These are phyloP conservation scores for Myrmecophaga tridactyla DNA, from an alignment of 2,113 vertebrate species.

Conservation along the genomic window DNA sequence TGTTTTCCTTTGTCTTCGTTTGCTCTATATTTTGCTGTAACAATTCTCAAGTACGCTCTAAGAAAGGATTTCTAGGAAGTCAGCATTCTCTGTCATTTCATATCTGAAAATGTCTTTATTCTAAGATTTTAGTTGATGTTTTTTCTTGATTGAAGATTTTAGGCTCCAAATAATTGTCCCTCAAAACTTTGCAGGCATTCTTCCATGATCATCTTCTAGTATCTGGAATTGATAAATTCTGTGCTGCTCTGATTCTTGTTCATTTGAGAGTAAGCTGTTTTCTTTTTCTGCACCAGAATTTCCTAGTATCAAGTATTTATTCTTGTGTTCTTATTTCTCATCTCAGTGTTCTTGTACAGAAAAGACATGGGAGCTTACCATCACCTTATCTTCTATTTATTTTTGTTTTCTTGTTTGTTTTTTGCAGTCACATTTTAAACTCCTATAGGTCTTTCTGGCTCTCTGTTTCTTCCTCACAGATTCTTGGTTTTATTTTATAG, in stretches of 20 bases:
- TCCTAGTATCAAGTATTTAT: too few species aligned
- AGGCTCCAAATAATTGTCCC: too few species aligned
- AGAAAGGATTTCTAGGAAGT: background rate
- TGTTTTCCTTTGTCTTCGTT: background rate
- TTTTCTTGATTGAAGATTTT: conserved; percentile 23
- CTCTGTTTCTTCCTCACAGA: background rate
- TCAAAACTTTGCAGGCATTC: background rate
- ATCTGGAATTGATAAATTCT: background rate
- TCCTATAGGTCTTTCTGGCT: background rate
- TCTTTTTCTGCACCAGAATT: background rate
- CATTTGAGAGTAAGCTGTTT: background rate
- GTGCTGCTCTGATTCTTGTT: background rate
- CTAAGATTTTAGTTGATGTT: background rate
- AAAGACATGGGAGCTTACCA: background rate
- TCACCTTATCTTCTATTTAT: background rate
- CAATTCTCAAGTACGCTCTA: background rate
- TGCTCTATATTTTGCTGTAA: too few species aligned
- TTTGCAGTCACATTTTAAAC: background rate
- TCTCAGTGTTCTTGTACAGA: background rate
- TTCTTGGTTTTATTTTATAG: too few species aligned
- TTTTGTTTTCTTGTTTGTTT: too few species aligned
- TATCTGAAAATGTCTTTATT: conserved; percentile 2
- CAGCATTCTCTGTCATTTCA: conserved; percentile 8
- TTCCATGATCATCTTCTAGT: background rate
- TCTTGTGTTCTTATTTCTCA: background rate